These are phyloP conservation scores for Xestia sexstrigata DNA, from an alignment of 2,888 invertebrate genomes.

Conservation along the genomic window DNA sequence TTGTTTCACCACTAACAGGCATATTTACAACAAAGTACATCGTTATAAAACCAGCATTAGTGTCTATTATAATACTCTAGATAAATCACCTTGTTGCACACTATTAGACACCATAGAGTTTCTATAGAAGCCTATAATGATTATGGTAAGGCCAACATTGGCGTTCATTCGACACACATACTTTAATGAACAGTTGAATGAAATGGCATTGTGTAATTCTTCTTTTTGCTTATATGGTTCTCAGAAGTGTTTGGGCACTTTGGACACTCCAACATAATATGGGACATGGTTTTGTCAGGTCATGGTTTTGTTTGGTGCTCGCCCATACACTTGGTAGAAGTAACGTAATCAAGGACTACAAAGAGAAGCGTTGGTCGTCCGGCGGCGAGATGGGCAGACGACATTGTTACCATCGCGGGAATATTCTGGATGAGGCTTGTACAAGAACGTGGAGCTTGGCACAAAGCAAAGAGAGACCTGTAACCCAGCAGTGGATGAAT, in stretches of 20 bases:
- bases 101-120: constrained; percentile 33
- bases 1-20: constrained; percentile 30
- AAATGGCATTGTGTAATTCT: background rate
- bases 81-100: constrained; percentile 43
- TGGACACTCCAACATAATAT: too few relatives aligned
- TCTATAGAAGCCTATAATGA: constrained; percentile 32
- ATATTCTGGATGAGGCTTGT: too few relatives aligned
- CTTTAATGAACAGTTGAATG: background rate
- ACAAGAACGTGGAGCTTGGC: too few relatives aligned
- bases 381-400: too few relatives aligned
- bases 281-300: too few relatives aligned
- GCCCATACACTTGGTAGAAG: background rate
- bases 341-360: background rate
- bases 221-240: background rate
- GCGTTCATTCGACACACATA: background rate
- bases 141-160: constrained; percentile 3
- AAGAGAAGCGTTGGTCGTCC: too few relatives aligned
- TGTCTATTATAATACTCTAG: constrained; percentile 26
- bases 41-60: constrained; percentile 32
- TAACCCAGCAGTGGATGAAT: too few relatives aligned
- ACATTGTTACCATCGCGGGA: too few relatives aligned
- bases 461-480: too few relatives aligned
- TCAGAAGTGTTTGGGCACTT: background rate
- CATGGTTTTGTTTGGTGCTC: too few relatives aligned
- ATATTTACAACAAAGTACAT: constrained; percentile 40